A percentile compares a stretch with the other conserved stretches of the same genome.
phyloP scores from a whole-genome alignment of 2,113 vertebrate species.

The Eubucco bourcierii region DNA sequence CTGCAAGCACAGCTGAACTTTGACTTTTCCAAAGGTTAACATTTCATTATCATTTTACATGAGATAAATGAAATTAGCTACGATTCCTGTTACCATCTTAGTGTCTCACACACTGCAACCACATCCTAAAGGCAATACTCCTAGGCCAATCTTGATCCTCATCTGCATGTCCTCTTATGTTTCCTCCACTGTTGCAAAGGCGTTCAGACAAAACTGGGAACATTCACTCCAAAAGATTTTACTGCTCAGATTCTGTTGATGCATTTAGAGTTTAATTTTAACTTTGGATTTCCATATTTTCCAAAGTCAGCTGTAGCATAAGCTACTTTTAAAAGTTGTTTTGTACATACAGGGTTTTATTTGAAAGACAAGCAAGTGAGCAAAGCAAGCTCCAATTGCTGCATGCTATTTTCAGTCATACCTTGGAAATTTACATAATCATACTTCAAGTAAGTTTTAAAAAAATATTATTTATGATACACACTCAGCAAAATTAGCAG shows the following conservation, averaged over 20 bases:
- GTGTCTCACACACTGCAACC: neutral
- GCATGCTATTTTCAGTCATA: neutral
- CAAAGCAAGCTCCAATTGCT: neutral
- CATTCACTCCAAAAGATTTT: neutral
- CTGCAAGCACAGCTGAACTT: neutral
- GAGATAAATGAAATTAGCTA: neutral
- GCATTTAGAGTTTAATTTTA: neutral
- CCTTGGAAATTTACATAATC: neutral
- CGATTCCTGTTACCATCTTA: accelerated
- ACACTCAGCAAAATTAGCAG: neutral
- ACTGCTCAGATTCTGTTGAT: neutral
- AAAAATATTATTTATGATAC: neutral
- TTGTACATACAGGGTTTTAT: neutral
- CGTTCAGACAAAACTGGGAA: neutral
- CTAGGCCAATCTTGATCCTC: neutral
- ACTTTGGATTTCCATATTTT: neutral
- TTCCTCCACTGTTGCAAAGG: neutral
- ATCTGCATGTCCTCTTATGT: neutral
- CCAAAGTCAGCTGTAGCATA: neutral
- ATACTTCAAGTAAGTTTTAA: neutral
- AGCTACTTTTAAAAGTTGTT: neutral
- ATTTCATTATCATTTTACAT: neutral
- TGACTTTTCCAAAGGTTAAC: neutral
- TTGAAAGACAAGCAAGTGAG: neutral
- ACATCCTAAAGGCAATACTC: neutral